These are phyloP conservation scores for Drosophila lini DNA, from an alignment of 1,140 invertebrate genomes.

Conservation along the genomic window DNA sequence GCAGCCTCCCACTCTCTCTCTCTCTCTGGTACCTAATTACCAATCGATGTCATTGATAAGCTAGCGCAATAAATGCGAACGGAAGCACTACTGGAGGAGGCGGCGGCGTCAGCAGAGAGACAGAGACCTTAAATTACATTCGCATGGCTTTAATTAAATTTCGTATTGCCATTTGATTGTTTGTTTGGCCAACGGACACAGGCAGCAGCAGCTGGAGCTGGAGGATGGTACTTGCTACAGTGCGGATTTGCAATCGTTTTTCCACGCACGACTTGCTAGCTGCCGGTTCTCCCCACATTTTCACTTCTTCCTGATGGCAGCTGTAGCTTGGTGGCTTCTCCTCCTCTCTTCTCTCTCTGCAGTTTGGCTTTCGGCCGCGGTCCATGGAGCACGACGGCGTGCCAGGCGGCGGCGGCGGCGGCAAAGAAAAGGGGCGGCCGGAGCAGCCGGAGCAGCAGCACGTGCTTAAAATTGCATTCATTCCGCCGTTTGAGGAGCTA, in stretches of 20 bases:
- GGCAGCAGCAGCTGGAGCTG: constrained; percentile 1
- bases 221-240: not conserved
- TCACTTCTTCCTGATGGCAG: not conserved
- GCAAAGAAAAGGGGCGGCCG: constrained; percentile 8
- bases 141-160: constrained; percentile 70
- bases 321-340: constrained; percentile 1
- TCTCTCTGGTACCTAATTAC: constrained; percentile 57
- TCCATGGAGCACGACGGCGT: constrained; percentile 62
- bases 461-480: constrained; percentile 77
- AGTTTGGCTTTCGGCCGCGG: constrained; percentile 54
- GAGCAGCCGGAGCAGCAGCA: constrained; percentile 36
- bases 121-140: constrained; percentile 26
- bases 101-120: not conserved
- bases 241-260: constrained; percentile 42
- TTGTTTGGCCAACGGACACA: constrained; percentile 35
- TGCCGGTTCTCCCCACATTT: constrained; percentile 2
- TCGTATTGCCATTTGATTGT: constrained; percentile 71
- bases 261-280: constrained; percentile 47
- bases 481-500: constrained; percentile 31
- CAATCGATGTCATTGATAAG: constrained; percentile 70
- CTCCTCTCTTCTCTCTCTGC: constrained; percentile 3
- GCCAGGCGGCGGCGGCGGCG: not conserved
- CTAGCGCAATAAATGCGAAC: constrained; percentile 14
- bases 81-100: constrained; percentile 1
- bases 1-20: not conserved